Evolutionary conservation across 2,113 vertebrate species (phyloP), one percentile per base, ranked within the genome.

Genomic region (Amblyornis subalaris): DNA sequence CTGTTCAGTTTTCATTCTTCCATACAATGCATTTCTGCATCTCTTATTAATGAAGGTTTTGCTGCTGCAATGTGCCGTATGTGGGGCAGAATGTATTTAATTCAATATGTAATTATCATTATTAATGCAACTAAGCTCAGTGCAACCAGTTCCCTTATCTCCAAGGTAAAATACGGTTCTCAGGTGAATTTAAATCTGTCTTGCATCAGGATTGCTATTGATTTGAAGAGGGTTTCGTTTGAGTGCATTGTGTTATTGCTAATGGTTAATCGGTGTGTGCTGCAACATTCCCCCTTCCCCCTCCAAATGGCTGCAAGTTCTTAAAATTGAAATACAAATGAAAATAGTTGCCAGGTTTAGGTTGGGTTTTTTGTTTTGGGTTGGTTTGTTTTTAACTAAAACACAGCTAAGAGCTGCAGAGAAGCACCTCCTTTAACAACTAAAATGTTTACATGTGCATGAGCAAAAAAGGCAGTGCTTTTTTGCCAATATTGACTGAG

Each of bases 31-130:
- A 31, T 61, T 65, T 79, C 61, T 79, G 64, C 62, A 75, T 58
- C 40, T 94, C 84, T 85, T 90, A 76, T 79, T 95, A 91, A 93
- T 60, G 74, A 79, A 88, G 44, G n/a, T n/a, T 82, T 81, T 86
- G 38, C 58, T 85, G 40, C 38, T 89, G 81, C 65, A 72, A 17
- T 73, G 20, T 76, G 31, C 73, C 25, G 25, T 55, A 50, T 40
- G 24, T 66, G 20, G 10, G 24, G 31, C 14, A 76, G 33, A 79
- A 83, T 40, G 47, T 70, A 79, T 89, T 88, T 89, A 66, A 95
- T 91, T 88, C 1, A 0, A 50, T 80, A 66, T 38, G n/a, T 48
- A 44, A 76, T 92, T 90, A 92, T 74, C 78, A 69, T 65, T 93
- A 69, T 70, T 93, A 95, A 90, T 40, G 25, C 78, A 91, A 10